Conservation (phyloP, 2,113 vertebrate genomes). For the Coracopsis vasa region DNA sequence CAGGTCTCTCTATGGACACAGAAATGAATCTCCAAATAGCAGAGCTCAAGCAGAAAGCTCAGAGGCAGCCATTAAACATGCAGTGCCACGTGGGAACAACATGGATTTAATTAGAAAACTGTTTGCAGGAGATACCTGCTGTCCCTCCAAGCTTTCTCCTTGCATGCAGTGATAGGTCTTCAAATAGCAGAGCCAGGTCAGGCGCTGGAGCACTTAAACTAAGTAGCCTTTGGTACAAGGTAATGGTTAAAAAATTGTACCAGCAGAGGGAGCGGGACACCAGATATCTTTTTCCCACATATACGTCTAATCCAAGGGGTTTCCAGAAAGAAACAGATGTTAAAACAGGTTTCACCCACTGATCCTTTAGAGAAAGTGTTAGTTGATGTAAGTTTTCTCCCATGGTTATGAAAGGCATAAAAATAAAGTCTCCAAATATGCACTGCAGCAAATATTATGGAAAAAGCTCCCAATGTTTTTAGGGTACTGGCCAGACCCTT, state of each 20-base stretch:
- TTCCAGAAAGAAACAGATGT: not conserved
- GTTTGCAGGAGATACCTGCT: not conserved
- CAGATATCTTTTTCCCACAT: not conserved
- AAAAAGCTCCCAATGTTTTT: not conserved
- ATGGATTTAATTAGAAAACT: not conserved
- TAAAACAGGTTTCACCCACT: not conserved
- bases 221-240: not conserved
- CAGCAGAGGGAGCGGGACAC: slow-evolving; percentile 65
- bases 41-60: not conserved
- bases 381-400: not conserved
- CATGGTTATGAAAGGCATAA: not conserved
- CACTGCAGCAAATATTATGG: not conserved
- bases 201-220: rapidly evolving
- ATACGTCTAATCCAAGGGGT: not conserved
- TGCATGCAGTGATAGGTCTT: not conserved
- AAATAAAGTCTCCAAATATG: not conserved
- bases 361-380: not conserved
- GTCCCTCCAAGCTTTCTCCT: not conserved
- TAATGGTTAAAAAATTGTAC: not conserved
- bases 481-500: not conserved
- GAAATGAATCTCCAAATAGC: not conserved
- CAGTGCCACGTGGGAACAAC: not conserved
- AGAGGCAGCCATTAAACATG: not conserved
- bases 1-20: not conserved
- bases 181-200: not conserved